Base-by-base conservation (phyloP, 2,888 invertebrate genomes). In the Endomychus coccineus region DNA sequence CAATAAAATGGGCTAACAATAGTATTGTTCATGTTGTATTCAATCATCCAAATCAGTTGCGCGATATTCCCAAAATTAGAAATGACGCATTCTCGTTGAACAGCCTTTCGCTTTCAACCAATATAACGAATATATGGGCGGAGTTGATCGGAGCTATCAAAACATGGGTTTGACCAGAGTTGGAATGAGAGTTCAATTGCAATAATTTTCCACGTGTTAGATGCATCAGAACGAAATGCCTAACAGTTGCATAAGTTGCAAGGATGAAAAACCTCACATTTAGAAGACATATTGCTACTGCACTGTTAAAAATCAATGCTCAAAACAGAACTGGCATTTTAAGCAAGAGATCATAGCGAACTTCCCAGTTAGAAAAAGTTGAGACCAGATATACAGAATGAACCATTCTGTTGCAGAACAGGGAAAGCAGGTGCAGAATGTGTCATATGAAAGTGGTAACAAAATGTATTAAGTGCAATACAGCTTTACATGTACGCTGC, bases 381-480 rank as follows among this genome's bases (percentile, higher is more conserved):
- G 16, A 12, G 15, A 16, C 29, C 14, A 16, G 15, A 12, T 16
- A 6, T 14, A 29, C 16, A 16, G 29, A 16, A 5, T 29, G 14
- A 29, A 29, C 16, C 29, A 29, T 4, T 29, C 12, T 16, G 11
- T 29, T 4, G 15, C 29, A 4, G 6, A 10, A 25, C 25, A 25
- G 14, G 25, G 14, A 11, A 25, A 25, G 25, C 25, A 12, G 7
- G 14, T 3, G 13, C 3, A 10, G 14, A 6, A 12, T n/a, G n/a
- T n/a, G n/a, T n/a, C n/a, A n/a, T n/a, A n/a, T n/a, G 3, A 25
- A 25, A 14, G 11, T 25, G 14, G 12, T 14, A 16, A 29, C 16
- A 11, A 29, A 29, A 17, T 29, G 29, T 16, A 29, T 29, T 16
- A 15, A 29, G 15, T 29, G 29, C 15, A 16, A 15, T 29, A 16